phyloP scores from a whole-genome alignment of 2,113 vertebrate genomes.

The Tichodroma muraria region DNA sequence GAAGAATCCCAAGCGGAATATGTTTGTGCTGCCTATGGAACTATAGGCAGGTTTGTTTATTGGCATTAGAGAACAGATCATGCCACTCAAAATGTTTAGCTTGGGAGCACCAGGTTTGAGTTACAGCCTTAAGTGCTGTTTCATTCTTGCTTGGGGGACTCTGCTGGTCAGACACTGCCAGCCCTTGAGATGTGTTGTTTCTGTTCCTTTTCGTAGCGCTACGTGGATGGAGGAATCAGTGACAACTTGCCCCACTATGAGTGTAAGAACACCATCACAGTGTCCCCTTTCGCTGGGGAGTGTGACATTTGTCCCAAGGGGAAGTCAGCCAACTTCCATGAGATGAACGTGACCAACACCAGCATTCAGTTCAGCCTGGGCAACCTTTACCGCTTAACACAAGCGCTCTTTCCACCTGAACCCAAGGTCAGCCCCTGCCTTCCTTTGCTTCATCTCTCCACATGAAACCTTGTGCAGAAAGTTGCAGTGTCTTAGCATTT shows the following conservation, averaged over 20 bases:
- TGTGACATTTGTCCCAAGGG: conserved; percentile 88
- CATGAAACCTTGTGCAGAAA: neutral
- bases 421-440: conserved; percentile 69
- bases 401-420: conserved; percentile 79
- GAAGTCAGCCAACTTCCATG: conserved; percentile 80
- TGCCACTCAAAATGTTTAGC: neutral
- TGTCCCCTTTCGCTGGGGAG: conserved; percentile 90
- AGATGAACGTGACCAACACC: conserved; percentile 79
- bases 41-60: neutral
- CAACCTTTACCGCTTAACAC: conserved; percentile 79
- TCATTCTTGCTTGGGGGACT: neutral
- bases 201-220: conserved; percentile 72
- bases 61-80: neutral
- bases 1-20: neutral
- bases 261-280: conserved; percentile 83
- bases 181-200: neutral
- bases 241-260: conserved; percentile 80
- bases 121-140: neutral
- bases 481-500: neutral
- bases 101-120: neutral
- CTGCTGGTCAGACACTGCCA: neutral
- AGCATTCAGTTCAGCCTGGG: conserved; percentile 80
- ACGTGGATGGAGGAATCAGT: conserved; percentile 85
- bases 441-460: neutral
- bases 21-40: neutral